These are phyloP conservation scores for Polydesmus complanatus DNA, from an alignment of 2,888 invertebrate genomes.

Conservation along the genomic window DNA sequence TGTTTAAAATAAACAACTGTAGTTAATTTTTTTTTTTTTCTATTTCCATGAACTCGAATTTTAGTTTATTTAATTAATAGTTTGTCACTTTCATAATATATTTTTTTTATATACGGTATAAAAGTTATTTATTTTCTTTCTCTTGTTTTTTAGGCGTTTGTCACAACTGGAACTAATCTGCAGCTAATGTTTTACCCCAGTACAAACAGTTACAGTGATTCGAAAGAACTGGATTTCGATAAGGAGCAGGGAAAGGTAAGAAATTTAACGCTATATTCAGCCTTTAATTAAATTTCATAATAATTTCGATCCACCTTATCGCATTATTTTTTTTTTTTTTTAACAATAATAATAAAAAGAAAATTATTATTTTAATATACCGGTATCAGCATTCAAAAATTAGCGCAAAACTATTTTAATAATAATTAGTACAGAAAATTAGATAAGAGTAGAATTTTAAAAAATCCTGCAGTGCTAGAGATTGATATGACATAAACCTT, in stretches of 20 bases:
- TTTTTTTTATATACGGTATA: too few relatives aligned
- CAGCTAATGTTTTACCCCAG: constrained; percentile 59
- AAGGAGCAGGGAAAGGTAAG: constrained; percentile 89
- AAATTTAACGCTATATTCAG: too few relatives aligned
- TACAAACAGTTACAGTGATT: constrained; percentile 35
- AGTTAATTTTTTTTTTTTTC: not conserved
- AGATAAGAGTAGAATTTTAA: too few relatives aligned
- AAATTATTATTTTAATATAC: too few relatives aligned
- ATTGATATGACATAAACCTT: too few relatives aligned
- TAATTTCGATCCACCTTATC: not conserved
- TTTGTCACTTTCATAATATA: too few relatives aligned
- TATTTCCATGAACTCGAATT: not conserved
- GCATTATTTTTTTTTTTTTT: not conserved
- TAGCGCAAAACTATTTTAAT: too few relatives aligned
- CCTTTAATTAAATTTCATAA: not conserved
- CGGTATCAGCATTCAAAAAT: too few relatives aligned
- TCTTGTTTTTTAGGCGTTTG: constrained; percentile 68
- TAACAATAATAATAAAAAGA: too few relatives aligned
- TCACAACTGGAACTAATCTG: constrained; percentile 85
- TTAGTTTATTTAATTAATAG: not conserved
- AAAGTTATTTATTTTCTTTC: too few relatives aligned
- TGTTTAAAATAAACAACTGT: not conserved
- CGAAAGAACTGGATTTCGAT: constrained; percentile 83
- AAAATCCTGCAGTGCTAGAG: too few relatives aligned
- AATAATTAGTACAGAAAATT: too few relatives aligned